phyloP scores from a whole-genome alignment of 2,888 invertebrate genomes.

The Archaeoteleia sp. region DNA sequence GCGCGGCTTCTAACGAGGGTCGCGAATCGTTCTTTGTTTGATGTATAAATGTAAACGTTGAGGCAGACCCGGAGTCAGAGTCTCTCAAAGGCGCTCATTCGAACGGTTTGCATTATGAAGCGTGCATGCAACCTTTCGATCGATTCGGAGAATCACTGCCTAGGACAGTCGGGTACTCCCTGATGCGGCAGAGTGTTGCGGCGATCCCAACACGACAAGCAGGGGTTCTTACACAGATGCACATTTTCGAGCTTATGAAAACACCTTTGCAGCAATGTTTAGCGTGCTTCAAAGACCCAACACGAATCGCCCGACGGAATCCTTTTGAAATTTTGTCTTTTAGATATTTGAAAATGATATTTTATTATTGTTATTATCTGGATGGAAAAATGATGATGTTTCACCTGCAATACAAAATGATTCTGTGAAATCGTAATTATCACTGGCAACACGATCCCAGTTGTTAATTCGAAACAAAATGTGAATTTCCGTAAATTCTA shows the following conservation, averaged over 20 bases:
- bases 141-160: constrained; percentile 57
- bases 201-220: constrained; percentile 61
- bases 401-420: too few species aligned
- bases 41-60: constrained; percentile 71
- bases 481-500: too few species aligned
- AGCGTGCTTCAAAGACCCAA: constrained; percentile 13
- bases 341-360: constrained; percentile 3
- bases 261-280: constrained; percentile 26
- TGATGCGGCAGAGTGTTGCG: constrained; percentile 63
- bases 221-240: constrained; percentile 54
- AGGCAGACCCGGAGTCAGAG: constrained; percentile 60
- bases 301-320: constrained; percentile 16
- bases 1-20: constrained; percentile 60
- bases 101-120: background rate
- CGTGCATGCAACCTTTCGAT: constrained; percentile 1
- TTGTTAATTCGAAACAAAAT: too few species aligned
- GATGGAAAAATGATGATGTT: too few species aligned
- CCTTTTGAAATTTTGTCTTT: constrained; percentile 20
- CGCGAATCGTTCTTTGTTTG: constrained; percentile 67
- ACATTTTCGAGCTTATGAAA: constrained; percentile 38
- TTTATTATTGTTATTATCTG: background rate
- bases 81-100: constrained; percentile 54
- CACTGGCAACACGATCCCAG: too few species aligned
- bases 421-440: too few species aligned
- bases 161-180: constrained; percentile 58